Base-by-base conservation (phyloP, 1,140 invertebrate species). In the Trichogramma pretiosum region DNA sequence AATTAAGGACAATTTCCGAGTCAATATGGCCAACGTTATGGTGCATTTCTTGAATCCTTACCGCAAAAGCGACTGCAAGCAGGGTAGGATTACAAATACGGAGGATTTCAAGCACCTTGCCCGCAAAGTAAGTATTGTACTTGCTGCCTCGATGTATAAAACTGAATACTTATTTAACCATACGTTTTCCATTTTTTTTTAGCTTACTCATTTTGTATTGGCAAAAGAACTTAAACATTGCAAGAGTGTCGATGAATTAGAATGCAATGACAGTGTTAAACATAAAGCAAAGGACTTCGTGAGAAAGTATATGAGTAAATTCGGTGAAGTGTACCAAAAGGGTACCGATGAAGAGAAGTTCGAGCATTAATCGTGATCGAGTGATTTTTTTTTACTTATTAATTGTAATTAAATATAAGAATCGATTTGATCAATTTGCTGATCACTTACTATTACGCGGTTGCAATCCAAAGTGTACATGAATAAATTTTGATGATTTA, bases 201-300 rank as follows among this genome's bases (percentile, higher is more conserved):
- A 96, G 93, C 72, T 98, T 18, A 97, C 93, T 1, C 91, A 96
- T 70, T 91, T 93, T 68, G 89, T 98, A n/a, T 84, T 95, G 78
- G 79, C 90, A 36, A 98, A 98, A 74, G 93, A 97, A 68, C 68
- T 94, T 61, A 93, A 93, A 61, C 91, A 96, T 60, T 92, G 91
- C 59, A 82, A 85, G 45, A 83, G 81, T 43, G 84, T 90, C 0
- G 89, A 93, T 57, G 86, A 92, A 55, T 64, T 95, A 24, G 80
- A 87, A 53, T 89, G 92, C 54, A 93, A 89, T 51, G 91, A 96
- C 46, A 93, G 88, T 51, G 93, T 97, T 0, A 89, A 88, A 55
- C 80, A 85, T 50, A 97, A 97, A 73, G 89, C 92, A 2, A 88
- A 86, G 65, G 93, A 94, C 67, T 98, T 90, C 70, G 88, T 98